Percentiles rank a stretch among this genome's conserved stretches.
phyloP scores from a whole-genome alignment of 2,113 vertebrate species.

The Trogon surrucura region DNA sequence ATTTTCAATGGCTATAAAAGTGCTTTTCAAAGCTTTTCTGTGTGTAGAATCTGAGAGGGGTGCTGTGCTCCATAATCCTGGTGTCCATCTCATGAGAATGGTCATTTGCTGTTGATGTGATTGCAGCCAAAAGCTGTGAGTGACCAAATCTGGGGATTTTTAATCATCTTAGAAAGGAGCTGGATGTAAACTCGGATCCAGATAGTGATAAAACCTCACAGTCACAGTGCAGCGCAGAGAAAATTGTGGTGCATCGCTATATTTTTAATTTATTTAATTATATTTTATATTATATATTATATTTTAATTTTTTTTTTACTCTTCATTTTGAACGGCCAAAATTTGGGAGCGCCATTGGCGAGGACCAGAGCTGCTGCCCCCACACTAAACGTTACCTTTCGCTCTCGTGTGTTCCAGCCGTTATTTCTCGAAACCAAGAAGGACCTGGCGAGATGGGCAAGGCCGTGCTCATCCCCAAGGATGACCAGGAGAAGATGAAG shows the following conservation, averaged over 20 bases:
- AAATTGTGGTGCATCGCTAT: too few species aligned
- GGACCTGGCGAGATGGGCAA: constrained; percentile 98
- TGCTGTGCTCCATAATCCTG: too few species aligned
- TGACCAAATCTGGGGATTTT: fast-evolving
- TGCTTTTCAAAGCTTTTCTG: background rate
- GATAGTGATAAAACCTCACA: background rate
- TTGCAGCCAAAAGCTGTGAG: background rate
- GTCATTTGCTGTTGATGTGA: fast-evolving
- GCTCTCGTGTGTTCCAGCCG: constrained; percentile 77
- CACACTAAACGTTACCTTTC: fast-evolving
- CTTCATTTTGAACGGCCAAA: too few species aligned
- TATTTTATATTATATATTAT: too few species aligned
- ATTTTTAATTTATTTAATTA: too few species aligned
- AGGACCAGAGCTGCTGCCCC: fast-evolving
- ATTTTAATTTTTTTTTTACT: background rate
- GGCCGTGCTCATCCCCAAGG: constrained; percentile 90
- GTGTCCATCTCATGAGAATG: background rate
- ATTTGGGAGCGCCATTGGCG: fast-evolving
- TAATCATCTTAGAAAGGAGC: fast-evolving
- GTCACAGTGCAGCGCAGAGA: fast-evolving
- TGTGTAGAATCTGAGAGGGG: background rate
- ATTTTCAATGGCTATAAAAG: background rate
- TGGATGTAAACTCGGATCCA: background rate
- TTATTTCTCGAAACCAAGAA: constrained; percentile 92
- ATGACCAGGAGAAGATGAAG: constrained; percentile 97